A percentile compares a stretch with the other conserved stretches of the same genome.
These are phyloP conservation scores for Cryptoprocta ferox DNA, from an alignment of 2,797 vertebrate genomes.

Conservation along the genomic window DNA sequence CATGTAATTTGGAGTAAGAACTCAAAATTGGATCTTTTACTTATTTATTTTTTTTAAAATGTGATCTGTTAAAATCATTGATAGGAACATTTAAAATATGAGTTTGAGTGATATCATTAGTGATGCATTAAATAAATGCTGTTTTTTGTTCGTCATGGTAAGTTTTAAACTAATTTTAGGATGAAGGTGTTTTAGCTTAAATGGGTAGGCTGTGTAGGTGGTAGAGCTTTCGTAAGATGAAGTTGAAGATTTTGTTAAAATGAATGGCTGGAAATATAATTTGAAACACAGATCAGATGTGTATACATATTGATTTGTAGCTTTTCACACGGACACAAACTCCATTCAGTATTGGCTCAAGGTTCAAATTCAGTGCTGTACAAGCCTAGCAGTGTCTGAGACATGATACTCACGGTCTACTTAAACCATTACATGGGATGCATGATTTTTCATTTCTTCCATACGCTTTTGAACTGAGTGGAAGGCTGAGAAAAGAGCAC, in stretches of 20 bases:
- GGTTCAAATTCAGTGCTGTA: background rate
- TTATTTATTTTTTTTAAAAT: background rate
- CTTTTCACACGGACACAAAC: background rate
- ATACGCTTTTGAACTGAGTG: background rate
- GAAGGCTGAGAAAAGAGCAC: background rate
- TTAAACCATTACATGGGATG: background rate
- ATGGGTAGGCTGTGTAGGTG: background rate
- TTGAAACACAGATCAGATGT: background rate
- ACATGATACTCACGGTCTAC: background rate
- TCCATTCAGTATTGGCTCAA: background rate
- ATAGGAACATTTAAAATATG: conserved; percentile 15
- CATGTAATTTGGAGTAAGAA: background rate
- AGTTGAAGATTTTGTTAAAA: background rate
- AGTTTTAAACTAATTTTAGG: background rate
- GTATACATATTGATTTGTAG: background rate
- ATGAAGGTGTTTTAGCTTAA: background rate
- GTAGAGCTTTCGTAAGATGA: background rate
- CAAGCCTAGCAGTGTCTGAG: background rate
- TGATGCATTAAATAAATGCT: background rate
- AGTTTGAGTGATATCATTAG: background rate
- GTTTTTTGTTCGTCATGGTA: background rate
- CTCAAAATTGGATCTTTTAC: background rate
- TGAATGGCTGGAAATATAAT: background rate
- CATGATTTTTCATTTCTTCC: background rate
- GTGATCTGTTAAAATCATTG: conserved; percentile 15